Evolutionary conservation across 2,888 invertebrate species (phyloP), one percentile per base, ranked within the genome.

Genomic region (Ophion obscuratus): DNA sequence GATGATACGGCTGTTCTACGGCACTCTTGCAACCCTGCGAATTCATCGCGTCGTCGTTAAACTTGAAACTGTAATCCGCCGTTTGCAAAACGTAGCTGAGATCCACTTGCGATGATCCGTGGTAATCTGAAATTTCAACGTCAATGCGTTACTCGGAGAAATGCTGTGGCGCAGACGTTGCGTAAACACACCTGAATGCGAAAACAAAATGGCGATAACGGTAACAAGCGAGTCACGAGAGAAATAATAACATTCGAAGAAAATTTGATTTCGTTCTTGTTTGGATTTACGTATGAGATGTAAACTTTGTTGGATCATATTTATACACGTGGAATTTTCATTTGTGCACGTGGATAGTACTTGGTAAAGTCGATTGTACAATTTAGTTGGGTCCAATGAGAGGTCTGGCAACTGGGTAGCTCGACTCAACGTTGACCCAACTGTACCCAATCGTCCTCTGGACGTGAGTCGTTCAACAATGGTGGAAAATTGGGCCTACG

Each of bases 71-170:
- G 77, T 73, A 78, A 27, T 57, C 77, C 27, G 64, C 68, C 27
- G 88, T 88, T 70, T 91, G 91, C 66, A 91, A 87, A 47, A 89
- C 86, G 79, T 90, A 90, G 84, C 88, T 91, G 64, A 92, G 80
- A 82, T 92, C 92, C 87, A 92, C 76, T 64, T 90, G 90, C 14
- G 91, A 88, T 17, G 53, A 17, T 57, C 88, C 89, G 83, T 90
- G 90, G 88, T 88, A 92, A 89, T 89, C 92, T 92, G 91, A 80
- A 92, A 92, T 87, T 88, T 87, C 88, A 90, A 90, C 78, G 83
- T 87, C 59, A n/a, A 59, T 14, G 40, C 27, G 64, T 83, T 81
- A 86, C 61, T 82, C 61, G 62, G 27, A 73, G 57, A 36, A 64
- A 75, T 47, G 11, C 9, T n/a, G 31, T 0, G n/a, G 3, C 17